Evolutionary conservation across 2,113 vertebrate genomes (phyloP), one percentile per base, ranked within the genome.

Genomic region (Recurvirostra avosetta): DNA sequence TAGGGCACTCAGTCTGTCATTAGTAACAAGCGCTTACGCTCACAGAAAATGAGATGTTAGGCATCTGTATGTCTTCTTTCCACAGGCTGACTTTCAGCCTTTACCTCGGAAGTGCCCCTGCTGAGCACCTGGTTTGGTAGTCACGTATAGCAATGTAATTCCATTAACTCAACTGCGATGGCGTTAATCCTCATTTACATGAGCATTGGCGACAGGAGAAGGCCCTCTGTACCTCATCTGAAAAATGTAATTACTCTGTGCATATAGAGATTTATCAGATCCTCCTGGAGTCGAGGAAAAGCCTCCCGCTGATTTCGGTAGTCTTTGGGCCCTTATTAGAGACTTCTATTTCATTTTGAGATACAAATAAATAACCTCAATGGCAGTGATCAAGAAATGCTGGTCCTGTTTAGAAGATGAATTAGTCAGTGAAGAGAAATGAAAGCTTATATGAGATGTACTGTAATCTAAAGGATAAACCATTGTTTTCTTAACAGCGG

Each of bases 381-480:
- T 19, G n/a, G 23, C 4, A 2, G 36, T 68, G 70, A 91, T 87
- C 41, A 68, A 68, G 55, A 61, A 63, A 12, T 9, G 11, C 77
- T 76, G 38, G 36, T 79, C 56, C 59, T 71, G 70, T 83, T 91
- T 56, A 76, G 74, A 87, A 73, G 85, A 90, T 19, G 30, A 82
- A 94, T 95, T 91, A 38, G 11, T 43, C 7, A 6, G 74, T 49
- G 53, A 84, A 89, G 58, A 89, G 61, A 89, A 90, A 95, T 70
- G 80, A 61, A 95, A 93, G 53, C 73, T 85, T 93, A 22, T 70
- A 25, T 32, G 34, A 94, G 70, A 85, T 58, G 87, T 75, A 32
- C 61, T 91, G 74, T 85, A 92, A 78, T 96, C 74, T 85, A 49
- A 93, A 82, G 74, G 62, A 90, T 94, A 96, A 94, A 80, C 50